Base-by-base conservation (phyloP, 2,888 invertebrate species). In the Uloborus plumipes region DNA sequence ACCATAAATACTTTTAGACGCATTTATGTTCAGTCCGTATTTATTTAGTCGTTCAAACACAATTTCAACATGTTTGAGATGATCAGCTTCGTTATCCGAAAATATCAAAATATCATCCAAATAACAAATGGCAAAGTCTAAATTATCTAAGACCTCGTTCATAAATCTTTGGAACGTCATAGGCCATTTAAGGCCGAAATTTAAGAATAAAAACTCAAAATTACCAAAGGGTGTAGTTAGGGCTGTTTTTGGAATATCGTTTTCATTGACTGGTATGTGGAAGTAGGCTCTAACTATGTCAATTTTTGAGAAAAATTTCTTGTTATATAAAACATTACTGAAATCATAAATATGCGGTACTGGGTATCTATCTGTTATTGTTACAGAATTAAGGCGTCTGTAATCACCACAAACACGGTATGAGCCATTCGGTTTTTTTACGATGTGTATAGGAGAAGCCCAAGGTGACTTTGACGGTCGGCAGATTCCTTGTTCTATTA, bases 11-110 rank as follows among this genome's bases (percentile, higher is more conserved):
- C 55, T 55, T 6, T 55, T 55, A 7, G 55, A 55, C 16, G 7
- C 6, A 15, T 55, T 55, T 15, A 55, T 15, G 18, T 55, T 55
- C 16, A 55, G 6, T 18, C 7, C 7, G 16, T 11, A 55, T 55
- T 55, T 55, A 55, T 55, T 55, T 15, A 59, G n/a, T n/a, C 59
- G 9, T n/a, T 20, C 59, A 20, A 59, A 59, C 6, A 59, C 59
- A 13, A 20, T 11, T 20, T 59, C 9, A 2, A 59, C 9, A 20
- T 59, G 59, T 6, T 20, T 20, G 6, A 20, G 3, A 20, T 59
- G 59, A 3, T 59, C 59, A 2, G 59, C 6, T 59, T 59, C 59
- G n/a, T 15, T 59, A 2, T n/a, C 59, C 18, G 55, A 55, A 55
- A 55, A 55, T 20, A 59, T 59, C 26, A 59, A 59, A 20, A 59